phyloP scores from a whole-genome alignment of 2,113 vertebrate species.

The Rutilus rutilus region DNA sequence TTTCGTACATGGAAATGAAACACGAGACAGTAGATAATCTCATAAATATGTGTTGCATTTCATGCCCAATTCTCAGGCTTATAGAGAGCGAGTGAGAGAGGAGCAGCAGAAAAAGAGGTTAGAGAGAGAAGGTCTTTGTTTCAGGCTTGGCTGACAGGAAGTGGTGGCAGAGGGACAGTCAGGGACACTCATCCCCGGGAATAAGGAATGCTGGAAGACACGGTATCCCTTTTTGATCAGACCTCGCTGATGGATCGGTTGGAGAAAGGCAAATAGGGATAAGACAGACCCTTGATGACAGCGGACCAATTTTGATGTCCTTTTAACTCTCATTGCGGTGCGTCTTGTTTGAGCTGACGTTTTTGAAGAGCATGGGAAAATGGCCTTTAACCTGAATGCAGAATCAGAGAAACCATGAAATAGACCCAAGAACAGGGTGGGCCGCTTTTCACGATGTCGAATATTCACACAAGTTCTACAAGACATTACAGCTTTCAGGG shows the following conservation, averaged over 20 bases:
- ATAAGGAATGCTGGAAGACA: conserved; percentile 69
- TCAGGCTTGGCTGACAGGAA: conserved; percentile 72
- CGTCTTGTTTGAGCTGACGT: conserved; percentile 72
- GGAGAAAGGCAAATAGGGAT: conserved; percentile 78
- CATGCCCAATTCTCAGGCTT: conserved; percentile 63
- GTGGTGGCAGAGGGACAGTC: conserved; percentile 74
- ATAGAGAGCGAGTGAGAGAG: conserved; percentile 43
- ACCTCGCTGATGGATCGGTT: conserved; percentile 74
- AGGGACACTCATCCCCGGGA: conserved; percentile 76
- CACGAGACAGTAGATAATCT: conserved; percentile 71
- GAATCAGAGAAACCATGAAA: conserved; percentile 57
- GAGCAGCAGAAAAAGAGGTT: background rate
- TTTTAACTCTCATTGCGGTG: conserved; percentile 68
- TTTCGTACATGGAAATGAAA: conserved; percentile 72
- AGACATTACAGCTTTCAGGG: conserved; percentile 36
- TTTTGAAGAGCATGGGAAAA: conserved; percentile 75
- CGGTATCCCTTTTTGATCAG: conserved; percentile 77
- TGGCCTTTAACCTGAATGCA: conserved; percentile 62
- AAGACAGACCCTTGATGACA: conserved; percentile 74
- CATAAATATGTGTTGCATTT: conserved; percentile 76
- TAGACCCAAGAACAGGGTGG: conserved; percentile 50
- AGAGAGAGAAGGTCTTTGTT: conserved; percentile 70
- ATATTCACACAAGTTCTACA: conserved; percentile 30
- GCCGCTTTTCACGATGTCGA: conserved; percentile 49
- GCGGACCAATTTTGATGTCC: conserved; percentile 77